Base-by-base conservation (phyloP, 2,113 vertebrate genomes). In the Chionodraco myersi region DNA sequence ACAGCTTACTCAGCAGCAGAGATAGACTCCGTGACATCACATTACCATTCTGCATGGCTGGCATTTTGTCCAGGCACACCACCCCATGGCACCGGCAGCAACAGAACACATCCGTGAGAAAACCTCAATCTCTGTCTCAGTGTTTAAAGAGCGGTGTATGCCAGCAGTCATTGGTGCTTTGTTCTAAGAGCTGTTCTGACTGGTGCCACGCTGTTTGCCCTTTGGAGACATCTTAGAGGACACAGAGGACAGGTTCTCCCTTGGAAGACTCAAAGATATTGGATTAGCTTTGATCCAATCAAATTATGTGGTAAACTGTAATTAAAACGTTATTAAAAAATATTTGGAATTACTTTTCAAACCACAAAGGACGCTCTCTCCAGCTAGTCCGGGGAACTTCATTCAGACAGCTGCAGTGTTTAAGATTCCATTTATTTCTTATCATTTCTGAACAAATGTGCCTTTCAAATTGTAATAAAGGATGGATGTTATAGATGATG, bases 31-130 rank as follows among this genome's bases (percentile, higher is more conserved):
- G 6, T 76, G 66, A 89, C 83, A 74, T 79, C 56, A 79, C 77
- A 90, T 90, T 85, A 80, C 51, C 75, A 85, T 90, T 87, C 73
- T 90, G 87, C 86, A 81, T 11, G 49, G 68, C 65, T 79, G 63
- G 77, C 83, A 53, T 62, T 88, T 91, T 65, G 79, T 80, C 18
- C 15, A 1, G 47, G 26, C 30, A 54, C 59, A 65, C 14, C 59
- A 45, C 30, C 71, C 45, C 47, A 49, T 66, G 56, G 64, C 59
- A 82, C 36, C 4, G 41, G 72, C 69, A 1, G 66, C 60, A 69
- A 58, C n/a, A 75, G 69, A 59, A 82, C 5, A 41, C 36, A 70
- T 79, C 15, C 8, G 70, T 74, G 36, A 41, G 56, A 80, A 67
- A 7, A 21, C 47, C 41, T 72, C 30, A 23, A 66, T 53, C 73